phyloP scores from a whole-genome alignment of 2,797 vertebrate genomes.

The Lithobates pipiens region DNA sequence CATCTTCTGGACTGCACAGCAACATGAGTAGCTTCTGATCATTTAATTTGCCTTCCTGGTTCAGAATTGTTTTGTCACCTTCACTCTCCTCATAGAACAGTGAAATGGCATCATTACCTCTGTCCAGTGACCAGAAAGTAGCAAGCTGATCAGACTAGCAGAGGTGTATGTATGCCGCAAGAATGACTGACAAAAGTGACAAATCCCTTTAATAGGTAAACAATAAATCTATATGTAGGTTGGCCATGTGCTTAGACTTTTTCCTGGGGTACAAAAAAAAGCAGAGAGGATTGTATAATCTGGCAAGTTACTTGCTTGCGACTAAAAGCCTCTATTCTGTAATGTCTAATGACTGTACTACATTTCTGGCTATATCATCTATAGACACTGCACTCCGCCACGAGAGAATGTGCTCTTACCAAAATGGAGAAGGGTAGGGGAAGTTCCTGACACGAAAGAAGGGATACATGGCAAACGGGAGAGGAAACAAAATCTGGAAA shows the following conservation, averaged over 20 bases:
- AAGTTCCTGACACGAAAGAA: slow-evolving; percentile 85
- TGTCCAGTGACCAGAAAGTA: too few relatives aligned
- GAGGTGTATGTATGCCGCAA: background rate
- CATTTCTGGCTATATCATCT: slow-evolving; percentile 48
- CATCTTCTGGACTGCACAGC: too few relatives aligned
- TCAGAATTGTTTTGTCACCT: too few relatives aligned
- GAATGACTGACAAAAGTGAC: background rate
- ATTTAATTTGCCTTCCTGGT: too few relatives aligned
- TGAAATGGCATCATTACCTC: too few relatives aligned
- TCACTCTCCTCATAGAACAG: too few relatives aligned
- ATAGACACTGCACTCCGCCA: slow-evolving; percentile 70
- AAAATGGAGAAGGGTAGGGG: slow-evolving; percentile 84
- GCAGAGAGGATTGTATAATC: background rate
- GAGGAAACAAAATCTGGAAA: slow-evolving; percentile 88
- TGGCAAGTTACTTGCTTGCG: too few relatives aligned
- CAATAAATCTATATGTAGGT: background rate
- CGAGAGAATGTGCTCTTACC: slow-evolving; percentile 81
- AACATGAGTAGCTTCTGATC: too few relatives aligned
- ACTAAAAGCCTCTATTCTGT: background rate
- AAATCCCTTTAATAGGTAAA: background rate
- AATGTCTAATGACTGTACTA: background rate
- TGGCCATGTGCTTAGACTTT: background rate
- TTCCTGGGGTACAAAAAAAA: background rate
- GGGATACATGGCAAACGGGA: slow-evolving; percentile 86
- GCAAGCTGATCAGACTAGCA: background rate